These are phyloP conservation scores for Poecile atricapillus DNA, from an alignment of 2,113 vertebrate genomes.

Conservation along the genomic window DNA sequence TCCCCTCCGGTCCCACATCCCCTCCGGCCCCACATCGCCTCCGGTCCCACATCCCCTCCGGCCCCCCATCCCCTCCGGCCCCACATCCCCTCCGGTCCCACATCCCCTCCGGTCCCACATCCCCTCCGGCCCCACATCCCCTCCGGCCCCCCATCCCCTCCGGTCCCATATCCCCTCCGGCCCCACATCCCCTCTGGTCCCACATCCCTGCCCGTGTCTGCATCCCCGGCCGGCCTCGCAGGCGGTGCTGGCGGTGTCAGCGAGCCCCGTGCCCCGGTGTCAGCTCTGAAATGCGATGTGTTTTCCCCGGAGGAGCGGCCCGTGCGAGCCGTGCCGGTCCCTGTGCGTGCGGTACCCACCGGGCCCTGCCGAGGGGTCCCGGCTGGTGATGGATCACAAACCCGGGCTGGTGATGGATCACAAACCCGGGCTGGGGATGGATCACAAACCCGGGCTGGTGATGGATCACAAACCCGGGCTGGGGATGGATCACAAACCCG, in stretches of 20 bases:
- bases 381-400: too few species aligned
- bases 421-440: too few species aligned
- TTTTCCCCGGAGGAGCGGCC: not conserved
- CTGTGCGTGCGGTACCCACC: not conserved
- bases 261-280: accelerated
- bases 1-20: not conserved
- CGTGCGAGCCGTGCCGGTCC: not conserved
- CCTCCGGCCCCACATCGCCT: too few species aligned
- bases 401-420: too few species aligned
- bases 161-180: accelerated
- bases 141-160: not conserved
- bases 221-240: accelerated
- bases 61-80: too few species aligned
- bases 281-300: not conserved
- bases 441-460: too few species aligned
- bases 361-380: accelerated
- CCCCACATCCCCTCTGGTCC: accelerated
- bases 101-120: too few species aligned
- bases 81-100: too few species aligned
- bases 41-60: accelerated
- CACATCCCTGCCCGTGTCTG: accelerated
- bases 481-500: too few species aligned
- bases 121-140: not conserved
- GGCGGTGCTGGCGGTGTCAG: accelerated
- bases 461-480: too few species aligned